A percentile compares a stretch with the other conserved stretches of the same genome.
Conservation (phyloP, 1,140 invertebrate genomes). For the Hermetia illucens region DNA sequence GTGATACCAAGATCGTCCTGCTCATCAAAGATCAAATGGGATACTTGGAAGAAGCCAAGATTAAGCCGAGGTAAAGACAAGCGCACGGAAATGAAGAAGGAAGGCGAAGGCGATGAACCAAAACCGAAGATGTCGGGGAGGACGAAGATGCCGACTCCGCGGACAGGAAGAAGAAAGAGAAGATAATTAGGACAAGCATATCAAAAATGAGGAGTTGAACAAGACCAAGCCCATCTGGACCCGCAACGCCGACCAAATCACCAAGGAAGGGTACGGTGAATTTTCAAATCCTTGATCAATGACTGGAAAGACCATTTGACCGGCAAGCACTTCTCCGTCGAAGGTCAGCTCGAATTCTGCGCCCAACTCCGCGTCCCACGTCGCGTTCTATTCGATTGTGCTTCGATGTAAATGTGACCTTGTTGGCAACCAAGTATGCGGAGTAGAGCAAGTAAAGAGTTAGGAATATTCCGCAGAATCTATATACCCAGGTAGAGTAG, state of each 20-base stretch:
- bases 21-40: too few species aligned
- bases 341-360: constrained; percentile 95
- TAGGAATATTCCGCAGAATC: too few species aligned
- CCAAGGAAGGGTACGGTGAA: constrained; percentile 95
- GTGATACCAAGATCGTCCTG: too few species aligned
- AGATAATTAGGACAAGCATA: constrained; percentile 95
- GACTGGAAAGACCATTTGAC: constrained; percentile 99
- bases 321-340: constrained; percentile 97
- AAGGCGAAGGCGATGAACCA: constrained; percentile 73
- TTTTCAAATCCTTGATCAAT: constrained; percentile 97
- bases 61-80: too few species aligned
- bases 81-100: constrained; percentile 52
- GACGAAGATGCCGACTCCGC: constrained; percentile 73
- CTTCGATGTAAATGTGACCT: constrained; percentile 78
- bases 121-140: constrained; percentile 88
- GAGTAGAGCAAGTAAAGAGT: constrained; percentile 89
- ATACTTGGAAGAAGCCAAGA: too few species aligned
- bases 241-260: constrained; percentile 93
- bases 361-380: constrained; percentile 90
- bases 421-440: constrained; percentile 83
- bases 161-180: constrained; percentile 59
- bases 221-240: constrained; percentile 99
- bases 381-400: constrained; percentile 87
- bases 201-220: constrained; percentile 96
- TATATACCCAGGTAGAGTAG: too few species aligned